Percentiles rank a stretch among this genome's conserved stretches.
These are phyloP conservation scores for Cheilinus undulatus DNA, from an alignment of 2,113 vertebrate species.

Conservation along the genomic window DNA sequence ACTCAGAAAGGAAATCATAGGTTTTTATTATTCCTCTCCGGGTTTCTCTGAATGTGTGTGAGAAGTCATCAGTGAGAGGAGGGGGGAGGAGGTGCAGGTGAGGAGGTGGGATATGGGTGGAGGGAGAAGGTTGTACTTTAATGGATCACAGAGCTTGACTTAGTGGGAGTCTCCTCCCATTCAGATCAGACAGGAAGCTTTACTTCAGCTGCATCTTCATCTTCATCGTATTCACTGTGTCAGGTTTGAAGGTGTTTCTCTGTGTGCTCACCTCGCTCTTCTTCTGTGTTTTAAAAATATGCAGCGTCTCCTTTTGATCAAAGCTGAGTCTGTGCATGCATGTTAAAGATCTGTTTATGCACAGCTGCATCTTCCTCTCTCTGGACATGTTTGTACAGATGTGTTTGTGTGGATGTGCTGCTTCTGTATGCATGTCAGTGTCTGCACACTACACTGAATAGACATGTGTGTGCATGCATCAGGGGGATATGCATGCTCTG, in stretches of 20 bases:
- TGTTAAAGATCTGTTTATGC: not conserved
- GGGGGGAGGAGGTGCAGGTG: not conserved
- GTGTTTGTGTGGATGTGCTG: not conserved
- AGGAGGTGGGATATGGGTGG: not conserved
- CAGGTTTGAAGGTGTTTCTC: not conserved
- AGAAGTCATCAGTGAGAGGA: conserved; percentile 2
- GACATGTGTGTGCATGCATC: not conserved
- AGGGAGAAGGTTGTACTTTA: conserved; percentile 12
- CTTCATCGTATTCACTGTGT: not conserved
- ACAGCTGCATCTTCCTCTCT: not conserved
- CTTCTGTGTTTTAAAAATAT: not conserved
- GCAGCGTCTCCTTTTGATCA: not conserved
- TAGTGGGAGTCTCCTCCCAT: not conserved
- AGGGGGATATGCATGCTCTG: not conserved
- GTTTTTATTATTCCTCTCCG: conserved; percentile 43
- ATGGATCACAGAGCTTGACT: conserved; percentile 28
- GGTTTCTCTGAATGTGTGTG: not conserved
- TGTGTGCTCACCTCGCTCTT: not conserved
- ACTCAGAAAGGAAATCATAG: conserved; percentile 23
- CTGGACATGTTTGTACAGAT: not conserved
- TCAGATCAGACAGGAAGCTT: not conserved
- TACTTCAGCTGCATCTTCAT: not conserved
- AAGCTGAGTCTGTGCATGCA: not conserved
- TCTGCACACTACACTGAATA: no score
- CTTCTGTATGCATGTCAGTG: not conserved